phyloP scores from a whole-genome alignment of 2,888 invertebrate genomes.

The Drosophila niveifrons region DNA sequence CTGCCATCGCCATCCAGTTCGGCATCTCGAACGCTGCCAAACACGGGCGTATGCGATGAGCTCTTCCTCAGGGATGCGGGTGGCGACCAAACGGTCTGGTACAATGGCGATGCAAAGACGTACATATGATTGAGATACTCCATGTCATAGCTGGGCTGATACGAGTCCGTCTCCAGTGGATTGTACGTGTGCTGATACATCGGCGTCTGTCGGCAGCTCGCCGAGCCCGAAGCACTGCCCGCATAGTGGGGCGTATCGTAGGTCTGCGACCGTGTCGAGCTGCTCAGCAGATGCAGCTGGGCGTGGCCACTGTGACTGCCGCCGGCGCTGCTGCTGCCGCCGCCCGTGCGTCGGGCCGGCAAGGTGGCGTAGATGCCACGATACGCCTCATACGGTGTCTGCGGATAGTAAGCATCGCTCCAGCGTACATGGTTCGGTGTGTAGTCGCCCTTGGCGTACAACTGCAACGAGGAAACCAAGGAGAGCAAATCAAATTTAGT shows the following conservation, averaged over 20 bases:
- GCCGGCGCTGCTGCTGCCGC: conserved; percentile 68
- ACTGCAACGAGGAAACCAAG: conserved; percentile 56
- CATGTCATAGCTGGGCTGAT: conserved; percentile 85
- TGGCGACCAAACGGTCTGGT: conserved; percentile 85
- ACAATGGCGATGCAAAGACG: conserved; percentile 85
- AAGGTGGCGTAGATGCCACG: conserved; percentile 87
- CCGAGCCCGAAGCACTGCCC: conserved; percentile 83
- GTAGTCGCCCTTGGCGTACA: conserved; percentile 89
- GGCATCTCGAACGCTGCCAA: conserved; percentile 84
- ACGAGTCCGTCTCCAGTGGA: conserved; percentile 85
- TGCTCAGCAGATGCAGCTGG: conserved; percentile 73
- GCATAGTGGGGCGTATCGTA: conserved; percentile 84
- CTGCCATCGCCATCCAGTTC: conserved; percentile 83
- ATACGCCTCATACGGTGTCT: conserved; percentile 88
- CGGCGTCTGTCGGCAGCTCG: conserved; percentile 85
- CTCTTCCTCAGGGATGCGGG: conserved; percentile 84
- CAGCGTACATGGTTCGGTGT: conserved; percentile 88
- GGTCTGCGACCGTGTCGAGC: conserved; percentile 81
- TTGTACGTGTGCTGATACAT: conserved; percentile 85
- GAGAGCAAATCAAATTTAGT: conserved; percentile 3
- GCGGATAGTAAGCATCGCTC: conserved; percentile 89
- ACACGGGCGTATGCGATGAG: conserved; percentile 84
- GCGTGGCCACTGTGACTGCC: conserved; percentile 68
- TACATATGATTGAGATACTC: conserved; percentile 85
- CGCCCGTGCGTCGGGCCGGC: conserved; percentile 83